Conservation (phyloP, 2,113 vertebrate species). For the Leptosomus discolor region DNA sequence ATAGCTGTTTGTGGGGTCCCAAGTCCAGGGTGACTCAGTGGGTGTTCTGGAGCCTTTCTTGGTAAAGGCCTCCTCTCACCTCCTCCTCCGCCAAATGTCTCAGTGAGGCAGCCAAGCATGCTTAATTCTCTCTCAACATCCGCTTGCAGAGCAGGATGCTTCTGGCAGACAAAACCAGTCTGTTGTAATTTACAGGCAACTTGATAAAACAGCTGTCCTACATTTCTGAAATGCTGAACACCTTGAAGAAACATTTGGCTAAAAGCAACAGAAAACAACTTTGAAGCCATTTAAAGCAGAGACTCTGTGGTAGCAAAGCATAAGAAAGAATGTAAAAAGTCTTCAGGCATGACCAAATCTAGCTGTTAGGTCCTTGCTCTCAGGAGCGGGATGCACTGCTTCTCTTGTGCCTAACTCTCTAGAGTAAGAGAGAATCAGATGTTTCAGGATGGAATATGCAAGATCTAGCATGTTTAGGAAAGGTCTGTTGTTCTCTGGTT, state of each 20-base stretch:
- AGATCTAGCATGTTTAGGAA: not conserved
- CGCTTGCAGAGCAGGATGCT: not conserved
- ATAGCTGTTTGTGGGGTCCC: not conserved
- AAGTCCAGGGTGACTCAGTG: not conserved
- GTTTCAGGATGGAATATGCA: not conserved
- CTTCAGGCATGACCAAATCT: not conserved
- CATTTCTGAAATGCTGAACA: not conserved
- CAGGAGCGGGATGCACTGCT: not conserved
- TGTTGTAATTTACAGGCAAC: not conserved
- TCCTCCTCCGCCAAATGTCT: not conserved
- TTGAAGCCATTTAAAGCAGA: not conserved
- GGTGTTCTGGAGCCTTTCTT: not conserved
- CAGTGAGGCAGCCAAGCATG: not conserved
- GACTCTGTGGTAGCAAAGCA: not conserved
- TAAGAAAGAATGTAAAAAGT: not conserved
- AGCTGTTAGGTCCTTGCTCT: not conserved
- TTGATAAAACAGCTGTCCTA: not conserved
- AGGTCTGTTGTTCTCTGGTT: not conserved
- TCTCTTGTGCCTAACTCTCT: not conserved
- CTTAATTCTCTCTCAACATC: not conserved
- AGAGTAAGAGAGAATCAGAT: not conserved
- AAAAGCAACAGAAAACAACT: not conserved
- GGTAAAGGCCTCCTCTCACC: not conserved
- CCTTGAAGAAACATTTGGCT: constrained; percentile 1
- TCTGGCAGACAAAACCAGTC: not conserved